Percentiles rank a stretch among this genome's conserved stretches.
These are phyloP conservation scores for Eptesicus fuscus DNA, from an alignment of 2,113 vertebrate genomes.

Conservation along the genomic window DNA sequence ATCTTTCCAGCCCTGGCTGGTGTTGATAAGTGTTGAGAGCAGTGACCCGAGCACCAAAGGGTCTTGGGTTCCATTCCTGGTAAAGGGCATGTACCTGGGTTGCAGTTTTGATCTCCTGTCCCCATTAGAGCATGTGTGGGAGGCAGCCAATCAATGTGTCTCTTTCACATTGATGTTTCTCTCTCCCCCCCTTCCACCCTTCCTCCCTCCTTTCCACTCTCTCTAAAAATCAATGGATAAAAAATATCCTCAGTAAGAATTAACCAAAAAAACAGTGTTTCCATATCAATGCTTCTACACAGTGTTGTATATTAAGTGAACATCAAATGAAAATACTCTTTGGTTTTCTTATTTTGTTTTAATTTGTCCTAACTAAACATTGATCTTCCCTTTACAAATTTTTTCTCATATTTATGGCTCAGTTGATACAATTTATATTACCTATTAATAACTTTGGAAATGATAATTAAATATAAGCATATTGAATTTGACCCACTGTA, in stretches of 20 bases:
- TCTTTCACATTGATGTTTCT: too few relatives aligned
- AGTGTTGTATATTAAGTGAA: neutral
- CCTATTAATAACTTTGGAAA: neutral
- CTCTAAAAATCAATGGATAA: too few relatives aligned
- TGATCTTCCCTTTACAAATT: neutral
- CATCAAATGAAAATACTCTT: slow-evolving; percentile 15
- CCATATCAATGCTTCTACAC: neutral
- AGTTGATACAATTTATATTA: neutral
- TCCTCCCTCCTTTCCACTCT: too few relatives aligned
- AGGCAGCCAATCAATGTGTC: too few relatives aligned
- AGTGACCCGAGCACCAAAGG: too few relatives aligned
- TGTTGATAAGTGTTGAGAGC: too few relatives aligned
- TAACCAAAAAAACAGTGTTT: neutral
- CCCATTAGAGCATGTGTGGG: too few relatives aligned
- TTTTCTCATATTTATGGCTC: neutral
- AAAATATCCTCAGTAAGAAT: too few relatives aligned
- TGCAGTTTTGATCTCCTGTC: too few relatives aligned
- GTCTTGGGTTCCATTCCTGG: too few relatives aligned
- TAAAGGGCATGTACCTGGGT: too few relatives aligned
- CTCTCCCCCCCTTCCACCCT: too few relatives aligned
- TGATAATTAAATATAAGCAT: neutral
- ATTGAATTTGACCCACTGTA: neutral
- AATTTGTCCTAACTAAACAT: slow-evolving; percentile 7
- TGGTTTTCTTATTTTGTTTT: neutral
- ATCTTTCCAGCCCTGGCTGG: neutral